A percentile compares a stretch with the other conserved stretches of the same genome.
Evolutionary conservation across 2,888 invertebrate genomes (phyloP).

Genomic region (Chalcis sispes): DNA sequence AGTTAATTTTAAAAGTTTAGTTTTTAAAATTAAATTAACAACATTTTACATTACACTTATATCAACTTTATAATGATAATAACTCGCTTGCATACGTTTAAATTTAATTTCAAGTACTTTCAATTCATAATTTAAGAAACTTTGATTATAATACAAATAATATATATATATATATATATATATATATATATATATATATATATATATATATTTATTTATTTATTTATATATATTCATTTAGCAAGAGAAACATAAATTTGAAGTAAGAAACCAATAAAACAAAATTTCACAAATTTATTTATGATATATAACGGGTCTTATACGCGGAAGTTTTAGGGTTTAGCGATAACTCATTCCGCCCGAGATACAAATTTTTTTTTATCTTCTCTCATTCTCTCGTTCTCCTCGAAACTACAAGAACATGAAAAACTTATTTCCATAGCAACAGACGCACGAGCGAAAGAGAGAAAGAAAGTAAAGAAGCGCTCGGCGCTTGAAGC

Average conservation of each 20-base stretch:
- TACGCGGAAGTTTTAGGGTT: conserved; percentile 21
- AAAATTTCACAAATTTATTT: conserved; percentile 30
- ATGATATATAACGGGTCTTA: conserved; percentile 3
- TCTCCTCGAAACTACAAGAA: neutral
- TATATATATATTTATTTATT: neutral
- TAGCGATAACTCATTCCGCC: conserved; percentile 29
- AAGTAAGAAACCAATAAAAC: neutral
- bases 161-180: too few species aligned
- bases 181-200: neutral
- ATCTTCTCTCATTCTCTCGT: neutral
- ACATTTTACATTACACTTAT: too few species aligned
- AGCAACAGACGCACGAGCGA: conserved; percentile 43
- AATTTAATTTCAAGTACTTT: too few species aligned
- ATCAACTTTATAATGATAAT: too few species aligned
- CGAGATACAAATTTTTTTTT: conserved; percentile 3
- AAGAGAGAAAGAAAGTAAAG: conserved; percentile 4
- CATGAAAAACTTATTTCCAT: conserved; percentile 53
- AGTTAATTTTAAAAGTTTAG: too few species aligned
- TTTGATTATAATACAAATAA: too few species aligned
- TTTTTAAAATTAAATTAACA: too few species aligned
- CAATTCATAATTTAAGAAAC: too few species aligned
- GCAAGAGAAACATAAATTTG: neutral
- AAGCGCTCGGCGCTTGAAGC: conserved; percentile 9
- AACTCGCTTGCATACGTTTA: too few species aligned
- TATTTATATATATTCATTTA: neutral